Percentiles rank a stretch among this genome's conserved stretches.
These are phyloP conservation scores for Pedicia rivosa DNA, from an alignment of 2,888 invertebrate species.

Conservation along the genomic window DNA sequence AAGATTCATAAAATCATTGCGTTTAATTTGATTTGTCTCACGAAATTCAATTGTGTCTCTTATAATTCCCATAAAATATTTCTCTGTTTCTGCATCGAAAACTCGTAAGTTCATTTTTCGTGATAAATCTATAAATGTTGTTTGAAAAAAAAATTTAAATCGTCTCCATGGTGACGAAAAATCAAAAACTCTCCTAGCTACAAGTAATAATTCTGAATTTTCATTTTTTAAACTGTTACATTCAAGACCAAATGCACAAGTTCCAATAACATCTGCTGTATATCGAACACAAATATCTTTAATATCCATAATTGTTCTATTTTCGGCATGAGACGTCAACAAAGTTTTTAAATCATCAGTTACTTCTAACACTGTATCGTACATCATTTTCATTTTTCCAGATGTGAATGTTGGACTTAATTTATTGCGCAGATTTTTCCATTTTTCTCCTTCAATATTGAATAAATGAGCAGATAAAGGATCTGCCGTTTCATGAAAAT, in stretches of 20 bases:
- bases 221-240: conserved; percentile 20
- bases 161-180: background rate
- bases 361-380: conserved; percentile 17
- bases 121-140: conserved; percentile 1
- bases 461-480: conserved; percentile 29
- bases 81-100: background rate
- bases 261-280: conserved; percentile 15
- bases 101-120: conserved; percentile 4
- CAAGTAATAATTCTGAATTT: conserved; percentile 24
- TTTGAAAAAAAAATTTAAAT: conserved; percentile 1
- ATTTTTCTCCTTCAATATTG: conserved; percentile 26
- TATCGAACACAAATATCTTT: conserved; percentile 11
- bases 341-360: too few species aligned
- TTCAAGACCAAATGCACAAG: conserved; percentile 31
- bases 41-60: conserved; percentile 15
- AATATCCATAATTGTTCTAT: conserved; percentile 14
- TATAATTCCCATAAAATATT: conserved; percentile 5
- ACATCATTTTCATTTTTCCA: conserved; percentile 19
- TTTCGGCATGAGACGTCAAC: too few species aligned
- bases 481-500: conserved; percentile 21
- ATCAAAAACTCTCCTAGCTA: conserved; percentile 9
- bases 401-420: conserved; percentile 19
- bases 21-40: conserved; percentile 27
- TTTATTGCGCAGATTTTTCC: conserved; percentile 24
- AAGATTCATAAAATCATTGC: conserved; percentile 36